Evolutionary conservation across 1,140 invertebrate genomes (phyloP).

Genomic region (Ladona fulva): DNA sequence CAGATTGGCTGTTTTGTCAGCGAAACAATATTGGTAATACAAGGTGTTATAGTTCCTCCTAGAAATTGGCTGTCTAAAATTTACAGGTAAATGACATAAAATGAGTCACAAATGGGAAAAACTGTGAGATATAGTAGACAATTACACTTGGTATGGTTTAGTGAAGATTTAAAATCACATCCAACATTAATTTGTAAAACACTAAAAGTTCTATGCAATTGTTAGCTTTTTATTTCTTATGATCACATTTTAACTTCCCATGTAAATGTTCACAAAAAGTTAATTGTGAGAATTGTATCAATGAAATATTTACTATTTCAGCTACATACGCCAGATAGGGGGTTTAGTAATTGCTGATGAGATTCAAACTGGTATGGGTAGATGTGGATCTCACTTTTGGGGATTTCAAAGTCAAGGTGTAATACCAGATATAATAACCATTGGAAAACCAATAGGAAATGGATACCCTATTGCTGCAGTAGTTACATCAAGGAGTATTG

Average conservation of each 20-base stretch:
- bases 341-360: conserved; percentile 55
- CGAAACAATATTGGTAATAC: conserved; percentile 24
- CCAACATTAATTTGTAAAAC: neutral
- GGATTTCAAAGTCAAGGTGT: conserved; percentile 38
- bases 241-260: too few species aligned
- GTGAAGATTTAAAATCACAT: too few species aligned
- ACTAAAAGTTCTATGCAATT: neutral
- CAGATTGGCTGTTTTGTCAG: conserved; percentile 26
- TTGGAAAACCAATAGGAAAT: conserved; percentile 55
- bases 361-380: conserved; percentile 53
- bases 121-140: too few species aligned
- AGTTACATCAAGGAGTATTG: conserved; percentile 48
- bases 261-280: too few species aligned
- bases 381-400: conserved; percentile 48
- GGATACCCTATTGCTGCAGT: conserved; percentile 53
- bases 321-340: conserved; percentile 41
- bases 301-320: conserved; percentile 21
- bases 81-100: conserved; percentile 24
- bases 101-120: too few species aligned
- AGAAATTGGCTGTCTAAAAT: conserved; percentile 21
- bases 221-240: too few species aligned
- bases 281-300: too few species aligned
- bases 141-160: too few species aligned
- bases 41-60: conserved; percentile 26
- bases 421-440: conserved; percentile 43